Evolutionary conservation across 2,113 vertebrate species (phyloP).

Genomic region (Hemiscyllium ocellatum): DNA sequence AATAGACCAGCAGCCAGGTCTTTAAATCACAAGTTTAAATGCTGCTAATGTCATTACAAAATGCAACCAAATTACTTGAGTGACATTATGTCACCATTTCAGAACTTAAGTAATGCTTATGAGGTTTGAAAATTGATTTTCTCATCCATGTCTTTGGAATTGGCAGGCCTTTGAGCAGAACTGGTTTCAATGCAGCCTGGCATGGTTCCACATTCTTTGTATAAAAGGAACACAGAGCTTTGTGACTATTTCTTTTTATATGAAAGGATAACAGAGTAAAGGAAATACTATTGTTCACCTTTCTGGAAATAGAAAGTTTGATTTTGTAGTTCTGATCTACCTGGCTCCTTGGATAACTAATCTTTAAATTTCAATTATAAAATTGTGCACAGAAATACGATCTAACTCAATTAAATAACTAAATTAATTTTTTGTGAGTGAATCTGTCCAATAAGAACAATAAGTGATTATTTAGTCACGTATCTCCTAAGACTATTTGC

Average conservation of each 20-base stretch:
- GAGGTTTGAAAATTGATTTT: not conserved
- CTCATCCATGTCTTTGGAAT: not conserved
- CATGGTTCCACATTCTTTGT: not conserved
- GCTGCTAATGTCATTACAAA: not conserved
- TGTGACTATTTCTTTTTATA: constrained; percentile 11
- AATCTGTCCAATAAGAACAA: constrained; percentile 13
- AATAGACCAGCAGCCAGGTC: not conserved
- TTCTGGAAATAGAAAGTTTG: constrained; percentile 22
- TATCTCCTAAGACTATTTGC: not conserved
- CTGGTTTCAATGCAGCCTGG: not conserved
- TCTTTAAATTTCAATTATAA: not conserved
- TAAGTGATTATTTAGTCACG: not conserved
- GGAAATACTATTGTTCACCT: constrained; percentile 11
- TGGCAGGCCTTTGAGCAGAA: not conserved
- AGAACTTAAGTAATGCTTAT: not conserved
- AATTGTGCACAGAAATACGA: not conserved
- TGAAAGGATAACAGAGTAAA: not conserved
- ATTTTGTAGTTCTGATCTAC: not conserved
- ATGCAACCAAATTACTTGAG: not conserved
- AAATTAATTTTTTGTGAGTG: not conserved
- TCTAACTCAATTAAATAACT: not conserved
- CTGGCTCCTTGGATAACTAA: not conserved
- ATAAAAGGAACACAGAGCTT: not conserved
- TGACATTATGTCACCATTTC: not conserved
- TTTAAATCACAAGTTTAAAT: not conserved